Percentiles rank a stretch among this genome's conserved stretches.
Conservation (phyloP, 23 tunicate genomes). For the Trididemnum miniatum region DNA sequence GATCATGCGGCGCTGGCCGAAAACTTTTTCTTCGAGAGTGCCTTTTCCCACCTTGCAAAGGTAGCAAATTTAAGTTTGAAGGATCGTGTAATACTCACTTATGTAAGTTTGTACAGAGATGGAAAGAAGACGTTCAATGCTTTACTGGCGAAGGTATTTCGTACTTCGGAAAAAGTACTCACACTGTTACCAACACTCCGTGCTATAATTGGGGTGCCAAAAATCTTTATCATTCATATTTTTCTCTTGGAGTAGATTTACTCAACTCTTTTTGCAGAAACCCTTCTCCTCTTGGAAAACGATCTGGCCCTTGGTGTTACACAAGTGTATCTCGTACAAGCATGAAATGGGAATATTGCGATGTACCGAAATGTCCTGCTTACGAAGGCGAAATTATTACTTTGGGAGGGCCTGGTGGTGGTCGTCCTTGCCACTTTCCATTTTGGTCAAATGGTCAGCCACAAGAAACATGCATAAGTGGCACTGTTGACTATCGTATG, state of each 20-base stretch:
- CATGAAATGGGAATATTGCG: conserved; percentile 75
- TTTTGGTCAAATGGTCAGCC: neutral
- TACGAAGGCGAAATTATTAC: conserved; percentile 66
- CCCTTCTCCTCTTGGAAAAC: conserved; percentile 49
- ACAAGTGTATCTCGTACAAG: neutral
- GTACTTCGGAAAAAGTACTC: conserved; percentile 37
- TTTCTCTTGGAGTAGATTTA: conserved; percentile 18
- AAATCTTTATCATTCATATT: conserved; percentile 32
- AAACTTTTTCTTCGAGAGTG: conserved; percentile 56
- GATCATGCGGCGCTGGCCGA: conserved; percentile 54
- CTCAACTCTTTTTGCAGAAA: conserved; percentile 52
- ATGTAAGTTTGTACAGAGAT: conserved; percentile 36
- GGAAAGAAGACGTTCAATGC: conserved; percentile 50
- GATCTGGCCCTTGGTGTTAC: conserved; percentile 86
- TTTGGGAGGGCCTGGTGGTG: conserved; percentile 22
- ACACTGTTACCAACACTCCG: conserved; percentile 8
- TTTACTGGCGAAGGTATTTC: conserved; percentile 56
- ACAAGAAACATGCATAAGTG: conserved; percentile 7
- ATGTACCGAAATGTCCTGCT: conserved; percentile 53
- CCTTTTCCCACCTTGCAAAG: conserved; percentile 60
- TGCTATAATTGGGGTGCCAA: conserved; percentile 48
- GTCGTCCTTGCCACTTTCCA: conserved; percentile 30
- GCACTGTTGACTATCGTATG: neutral
- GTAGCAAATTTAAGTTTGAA: conserved; percentile 39
- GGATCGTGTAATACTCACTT: conserved; percentile 44